A percentile compares a stretch with the other conserved stretches of the same genome.
These are phyloP conservation scores for Myripristis murdjan DNA, from an alignment of 2,797 vertebrate species.

Conservation along the genomic window DNA sequence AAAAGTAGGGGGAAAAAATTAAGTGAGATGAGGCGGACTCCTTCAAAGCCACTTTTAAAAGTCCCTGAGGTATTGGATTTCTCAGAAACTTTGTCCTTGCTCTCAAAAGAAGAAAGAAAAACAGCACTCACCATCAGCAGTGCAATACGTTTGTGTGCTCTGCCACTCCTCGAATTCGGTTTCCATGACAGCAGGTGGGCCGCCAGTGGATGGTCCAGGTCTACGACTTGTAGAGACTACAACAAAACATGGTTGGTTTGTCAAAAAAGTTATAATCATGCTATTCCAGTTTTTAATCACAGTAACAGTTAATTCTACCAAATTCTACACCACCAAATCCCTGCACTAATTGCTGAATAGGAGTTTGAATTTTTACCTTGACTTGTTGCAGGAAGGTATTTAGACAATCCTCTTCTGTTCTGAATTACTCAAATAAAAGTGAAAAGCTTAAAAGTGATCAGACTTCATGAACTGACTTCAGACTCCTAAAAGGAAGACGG, in stretches of 20 bases:
- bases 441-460: neutral
- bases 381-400: too few relatives aligned
- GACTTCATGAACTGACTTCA: neutral
- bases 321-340: neutral
- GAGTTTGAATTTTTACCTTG: too few relatives aligned
- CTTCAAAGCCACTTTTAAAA: neutral
- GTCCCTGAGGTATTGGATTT: constrained; percentile 1
- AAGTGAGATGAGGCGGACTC: constrained; percentile 1
- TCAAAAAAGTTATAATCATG: too few relatives aligned
- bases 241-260: too few relatives aligned
- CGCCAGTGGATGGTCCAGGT: constrained; percentile 90
- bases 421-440: too few relatives aligned
- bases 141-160: constrained; percentile 81
- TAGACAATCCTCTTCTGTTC: neutral
- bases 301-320: too few relatives aligned
- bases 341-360: too few relatives aligned
- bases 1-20: constrained; percentile 2
- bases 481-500: too few relatives aligned
- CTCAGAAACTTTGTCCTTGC: neutral
- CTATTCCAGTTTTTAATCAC: too few relatives aligned
- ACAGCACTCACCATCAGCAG: constrained; percentile 89
- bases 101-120: neutral
- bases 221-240: too few relatives aligned
- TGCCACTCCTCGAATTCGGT: constrained; percentile 64
- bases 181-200: constrained; percentile 58